Percentiles rank a stretch among this genome's conserved stretches.
Conservation (phyloP, 2,113 vertebrate genomes). For the Lanius collurio region DNA sequence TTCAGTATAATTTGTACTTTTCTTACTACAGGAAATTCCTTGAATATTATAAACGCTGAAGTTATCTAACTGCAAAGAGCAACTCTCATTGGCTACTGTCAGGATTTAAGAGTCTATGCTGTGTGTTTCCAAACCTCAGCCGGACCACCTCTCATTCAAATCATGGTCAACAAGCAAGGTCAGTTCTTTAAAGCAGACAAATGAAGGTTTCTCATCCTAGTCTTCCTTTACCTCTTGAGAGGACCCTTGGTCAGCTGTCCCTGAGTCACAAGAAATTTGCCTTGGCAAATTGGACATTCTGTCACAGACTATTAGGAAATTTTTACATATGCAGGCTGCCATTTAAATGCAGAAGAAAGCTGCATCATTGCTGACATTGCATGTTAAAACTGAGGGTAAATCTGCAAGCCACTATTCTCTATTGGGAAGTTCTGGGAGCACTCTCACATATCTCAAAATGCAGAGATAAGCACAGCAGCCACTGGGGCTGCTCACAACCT, state of each 20-base stretch:
- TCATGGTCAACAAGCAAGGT: neutral
- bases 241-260: neutral
- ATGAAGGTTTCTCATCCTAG: neutral
- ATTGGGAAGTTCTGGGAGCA: neutral
- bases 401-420: neutral
- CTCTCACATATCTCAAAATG: neutral
- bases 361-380: neutral
- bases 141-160: neutral
- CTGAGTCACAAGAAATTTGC: neutral
- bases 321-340: neutral
- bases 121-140: neutral
- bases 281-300: neutral
- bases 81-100: neutral
- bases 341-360: neutral
- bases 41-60: neutral
- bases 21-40: conserved; percentile 43
- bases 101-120: neutral
- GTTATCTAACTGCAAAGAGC: conserved; percentile 19
- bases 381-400: neutral
- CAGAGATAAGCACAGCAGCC: neutral
- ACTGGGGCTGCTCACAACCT: neutral
- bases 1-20: neutral
- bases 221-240: neutral
- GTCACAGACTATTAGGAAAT: neutral
- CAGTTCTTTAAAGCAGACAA: neutral